A percentile compares a stretch with the other conserved stretches of the same genome.
These are phyloP conservation scores for Microctonus brassicae DNA, from an alignment of 2,888 invertebrate species.

Conservation along the genomic window DNA sequence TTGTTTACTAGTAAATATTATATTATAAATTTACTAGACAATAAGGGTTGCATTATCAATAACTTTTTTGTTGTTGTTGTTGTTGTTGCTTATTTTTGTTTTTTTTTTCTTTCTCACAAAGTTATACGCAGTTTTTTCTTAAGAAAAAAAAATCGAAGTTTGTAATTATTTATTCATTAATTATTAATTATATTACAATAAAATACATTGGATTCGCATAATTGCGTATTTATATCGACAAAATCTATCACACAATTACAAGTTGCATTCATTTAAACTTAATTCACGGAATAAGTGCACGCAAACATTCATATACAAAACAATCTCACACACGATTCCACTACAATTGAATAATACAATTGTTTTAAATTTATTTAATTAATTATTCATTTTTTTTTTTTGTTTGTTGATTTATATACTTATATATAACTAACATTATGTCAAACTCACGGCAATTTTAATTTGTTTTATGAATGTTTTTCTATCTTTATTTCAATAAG, in stretches of 20 bases:
- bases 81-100: no score
- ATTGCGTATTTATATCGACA: conserved; percentile 46
- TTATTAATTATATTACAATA: conserved; percentile 56
- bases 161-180: conserved; percentile 42
- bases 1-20: conserved; percentile 19
- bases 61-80: conserved; percentile 21
- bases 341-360: conserved; percentile 30
- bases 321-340: conserved; percentile 41
- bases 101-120: conserved; percentile 12
- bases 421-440: conserved; percentile 20
- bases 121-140: conserved; percentile 49
- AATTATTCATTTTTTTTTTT: conserved; percentile 26
- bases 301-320: conserved; percentile 40
- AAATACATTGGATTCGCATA: conserved; percentile 62
- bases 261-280: conserved; percentile 30
- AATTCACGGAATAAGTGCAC: conserved; percentile 36
- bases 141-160: conserved; percentile 62
- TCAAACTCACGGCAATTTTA: conserved; percentile 47
- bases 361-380: conserved; percentile 27
- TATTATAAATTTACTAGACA: conserved; percentile 34
- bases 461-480: conserved; percentile 30
- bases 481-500: conserved; percentile 13
- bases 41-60: conserved; percentile 2
- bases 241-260: conserved; percentile 43
- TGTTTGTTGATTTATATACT: conserved; percentile 35